Conservation (phyloP, 2,797 vertebrate species). For the Arctocebus calabarensis region DNA sequence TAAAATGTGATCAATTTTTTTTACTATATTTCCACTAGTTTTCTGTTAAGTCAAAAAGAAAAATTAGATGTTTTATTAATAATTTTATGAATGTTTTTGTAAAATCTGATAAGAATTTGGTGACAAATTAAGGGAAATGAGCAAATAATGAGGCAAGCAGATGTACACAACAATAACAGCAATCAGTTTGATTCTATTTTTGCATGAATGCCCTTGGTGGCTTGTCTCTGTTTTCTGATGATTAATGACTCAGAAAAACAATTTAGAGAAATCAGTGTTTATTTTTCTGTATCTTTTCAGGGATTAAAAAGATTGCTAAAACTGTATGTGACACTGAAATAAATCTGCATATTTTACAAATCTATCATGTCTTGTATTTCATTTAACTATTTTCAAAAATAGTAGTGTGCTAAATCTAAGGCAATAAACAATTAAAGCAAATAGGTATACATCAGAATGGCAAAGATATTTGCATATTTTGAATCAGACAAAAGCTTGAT, state of each 20-base stretch:
- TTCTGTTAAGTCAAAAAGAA: conserved; percentile 60
- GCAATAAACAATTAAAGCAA: neutral
- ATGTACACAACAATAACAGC: conserved; percentile 59
- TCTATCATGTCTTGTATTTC: neutral
- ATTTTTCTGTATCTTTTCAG: conserved; percentile 26
- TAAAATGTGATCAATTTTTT: conserved; percentile 57
- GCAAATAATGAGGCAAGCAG: conserved; percentile 69
- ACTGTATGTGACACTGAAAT: neutral
- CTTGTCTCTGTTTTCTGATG: conserved; percentile 47
- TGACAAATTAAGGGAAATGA: conserved; percentile 66
- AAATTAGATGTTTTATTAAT: conserved; percentile 64
- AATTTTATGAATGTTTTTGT: conserved; percentile 61
- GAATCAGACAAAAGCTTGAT: no score
- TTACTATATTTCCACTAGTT: neutral
- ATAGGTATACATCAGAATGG: no score
- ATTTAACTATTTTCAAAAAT: conserved; percentile 40
- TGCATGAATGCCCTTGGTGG: neutral
- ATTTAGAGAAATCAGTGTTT: conserved; percentile 72
- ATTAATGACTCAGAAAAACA: conserved; percentile 65
- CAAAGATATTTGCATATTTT: no score
- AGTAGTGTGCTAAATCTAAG: neutral
- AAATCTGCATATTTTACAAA: conserved; percentile 13
- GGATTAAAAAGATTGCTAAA: conserved; percentile 25
- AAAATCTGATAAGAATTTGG: conserved; percentile 59
- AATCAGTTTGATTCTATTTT: conserved; percentile 57